Conservation (phyloP, 2,888 invertebrate genomes). For the Marronus borbonicus region DNA sequence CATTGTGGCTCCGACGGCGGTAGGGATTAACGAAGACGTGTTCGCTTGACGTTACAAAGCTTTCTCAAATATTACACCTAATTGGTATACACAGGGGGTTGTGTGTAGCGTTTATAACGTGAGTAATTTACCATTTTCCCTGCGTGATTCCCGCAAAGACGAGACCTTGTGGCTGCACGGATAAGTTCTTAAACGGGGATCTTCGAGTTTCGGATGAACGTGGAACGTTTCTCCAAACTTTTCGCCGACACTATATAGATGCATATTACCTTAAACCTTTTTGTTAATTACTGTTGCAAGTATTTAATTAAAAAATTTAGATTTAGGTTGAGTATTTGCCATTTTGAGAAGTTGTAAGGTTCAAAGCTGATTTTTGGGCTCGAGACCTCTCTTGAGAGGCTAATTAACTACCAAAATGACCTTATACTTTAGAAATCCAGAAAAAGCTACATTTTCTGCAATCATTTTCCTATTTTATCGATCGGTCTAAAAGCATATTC, state of each 20-base stretch:
- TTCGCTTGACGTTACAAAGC: slow-evolving; percentile 19
- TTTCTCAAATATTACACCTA: slow-evolving; percentile 16
- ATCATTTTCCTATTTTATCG: too few relatives aligned
- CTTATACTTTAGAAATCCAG: too few relatives aligned
- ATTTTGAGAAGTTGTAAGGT: too few relatives aligned
- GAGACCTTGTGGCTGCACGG: not conserved
- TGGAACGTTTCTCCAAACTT: not conserved
- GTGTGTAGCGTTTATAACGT: not conserved
- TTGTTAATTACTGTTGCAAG: too few relatives aligned
- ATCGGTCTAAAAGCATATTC: too few relatives aligned
- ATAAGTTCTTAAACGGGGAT: slow-evolving; percentile 8
- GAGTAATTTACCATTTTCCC: slow-evolving; percentile 15
- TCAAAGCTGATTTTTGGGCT: too few relatives aligned
- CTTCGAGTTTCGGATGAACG: not conserved
- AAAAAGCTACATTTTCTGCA: too few relatives aligned
- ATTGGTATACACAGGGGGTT: slow-evolving; percentile 16
- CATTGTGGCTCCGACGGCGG: slow-evolving; percentile 20
- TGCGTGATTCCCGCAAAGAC: not conserved
- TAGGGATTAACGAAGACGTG: slow-evolving; percentile 11
- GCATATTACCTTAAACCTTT: too few relatives aligned
- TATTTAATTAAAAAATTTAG: too few relatives aligned
- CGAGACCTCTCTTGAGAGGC: too few relatives aligned
- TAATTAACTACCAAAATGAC: too few relatives aligned
- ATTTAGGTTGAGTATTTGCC: too few relatives aligned
- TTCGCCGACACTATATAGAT: not conserved